These are phyloP conservation scores for Sabellastarte sp. DNA, from an alignment of 2,888 invertebrate genomes.

Conservation along the genomic window DNA sequence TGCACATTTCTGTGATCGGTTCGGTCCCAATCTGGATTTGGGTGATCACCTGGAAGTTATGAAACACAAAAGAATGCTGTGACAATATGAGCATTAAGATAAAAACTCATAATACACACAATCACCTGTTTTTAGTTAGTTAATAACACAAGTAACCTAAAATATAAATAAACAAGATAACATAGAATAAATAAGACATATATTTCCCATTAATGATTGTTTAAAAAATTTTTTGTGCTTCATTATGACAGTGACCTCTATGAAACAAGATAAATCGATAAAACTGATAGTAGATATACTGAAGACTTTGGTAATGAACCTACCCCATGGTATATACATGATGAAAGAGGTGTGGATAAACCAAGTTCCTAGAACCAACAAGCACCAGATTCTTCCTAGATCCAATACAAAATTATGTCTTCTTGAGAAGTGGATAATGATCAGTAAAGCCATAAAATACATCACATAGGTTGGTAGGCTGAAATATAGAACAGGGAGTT, in stretches of 20 bases:
- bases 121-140: no score
- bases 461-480: not conserved
- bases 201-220: no score
- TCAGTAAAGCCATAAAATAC: not conserved
- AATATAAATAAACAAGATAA: not conserved
- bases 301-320: not conserved
- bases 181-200: not conserved
- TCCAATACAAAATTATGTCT: conserved; percentile 29
- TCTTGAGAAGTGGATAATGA: not conserved
- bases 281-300: not conserved
- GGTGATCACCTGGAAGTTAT: conserved; percentile 24
- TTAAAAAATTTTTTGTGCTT: no score
- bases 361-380: conserved; percentile 40
- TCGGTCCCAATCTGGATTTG: conserved; percentile 29
- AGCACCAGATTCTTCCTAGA: conserved; percentile 26
- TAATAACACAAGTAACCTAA: no score
- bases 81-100: not conserved
- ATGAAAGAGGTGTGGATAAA: conserved; percentile 39
- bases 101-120: not conserved
- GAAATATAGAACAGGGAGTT: not conserved
- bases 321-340: conserved; percentile 29
- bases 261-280: not conserved
- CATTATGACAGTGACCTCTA: no score
- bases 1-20: conserved; percentile 34
- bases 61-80: conserved; percentile 1